A percentile compares a stretch with the other conserved stretches of the same genome.
These are phyloP conservation scores for Micrasema minimum DNA, from an alignment of 1,140 invertebrate species.

Conservation along the genomic window DNA sequence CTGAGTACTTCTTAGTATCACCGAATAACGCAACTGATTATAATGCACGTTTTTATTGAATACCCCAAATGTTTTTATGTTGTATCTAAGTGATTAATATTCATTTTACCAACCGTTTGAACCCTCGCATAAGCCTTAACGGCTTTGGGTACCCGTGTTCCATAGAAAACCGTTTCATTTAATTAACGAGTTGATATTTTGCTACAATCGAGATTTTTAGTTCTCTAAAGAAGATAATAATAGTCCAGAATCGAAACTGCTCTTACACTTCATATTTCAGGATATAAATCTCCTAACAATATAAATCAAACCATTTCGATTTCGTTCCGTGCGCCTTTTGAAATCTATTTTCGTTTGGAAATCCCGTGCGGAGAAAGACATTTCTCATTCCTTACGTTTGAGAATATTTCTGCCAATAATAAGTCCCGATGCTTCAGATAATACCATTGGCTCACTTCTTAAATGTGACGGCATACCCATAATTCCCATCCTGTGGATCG, in stretches of 20 bases:
- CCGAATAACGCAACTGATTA: too few species aligned
- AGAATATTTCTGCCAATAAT: slow-evolving; percentile 42
- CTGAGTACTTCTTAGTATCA: too few species aligned
- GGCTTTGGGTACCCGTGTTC: too few species aligned
- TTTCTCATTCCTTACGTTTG: slow-evolving; percentile 45
- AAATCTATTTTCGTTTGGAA: slow-evolving; percentile 42
- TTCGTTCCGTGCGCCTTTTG: slow-evolving; percentile 35
- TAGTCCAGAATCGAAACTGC: background rate
- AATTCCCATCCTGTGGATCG: slow-evolving; percentile 21
- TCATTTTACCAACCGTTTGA: too few species aligned
- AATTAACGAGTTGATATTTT: too few species aligned
- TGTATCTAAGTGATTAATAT: too few species aligned
- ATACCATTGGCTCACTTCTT: slow-evolving; percentile 14
- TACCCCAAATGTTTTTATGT: too few species aligned
- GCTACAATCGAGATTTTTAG: too few species aligned
- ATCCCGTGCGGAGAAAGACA: slow-evolving; percentile 30
- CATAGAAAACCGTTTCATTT: too few species aligned
- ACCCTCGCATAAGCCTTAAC: too few species aligned
- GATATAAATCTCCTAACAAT: slow-evolving; percentile 40
- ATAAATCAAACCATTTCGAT: slow-evolving; percentile 47
- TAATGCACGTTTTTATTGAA: too few species aligned
- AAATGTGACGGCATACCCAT: slow-evolving; percentile 35
- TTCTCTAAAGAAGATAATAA: background rate
- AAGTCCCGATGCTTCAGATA: slow-evolving; percentile 28
- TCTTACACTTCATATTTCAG: slow-evolving; percentile 39